phyloP scores from a whole-genome alignment of 1,140 invertebrate species.

The Sycophaga agraensis region DNA sequence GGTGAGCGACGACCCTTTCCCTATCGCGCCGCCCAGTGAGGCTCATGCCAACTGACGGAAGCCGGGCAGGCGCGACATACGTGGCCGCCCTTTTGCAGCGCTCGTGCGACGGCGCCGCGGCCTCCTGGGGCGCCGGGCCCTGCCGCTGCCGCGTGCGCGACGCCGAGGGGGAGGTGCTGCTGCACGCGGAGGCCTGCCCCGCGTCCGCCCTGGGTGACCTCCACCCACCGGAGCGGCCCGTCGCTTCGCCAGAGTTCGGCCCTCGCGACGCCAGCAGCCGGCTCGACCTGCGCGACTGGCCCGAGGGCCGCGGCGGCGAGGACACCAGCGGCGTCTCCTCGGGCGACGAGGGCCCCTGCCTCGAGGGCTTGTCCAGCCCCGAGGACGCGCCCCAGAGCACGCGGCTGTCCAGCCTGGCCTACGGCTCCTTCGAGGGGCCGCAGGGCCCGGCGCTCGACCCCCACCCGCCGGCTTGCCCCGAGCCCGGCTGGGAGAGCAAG shows the following conservation, averaged over 20 bases:
- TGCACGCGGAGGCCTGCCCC: constrained; percentile 9
- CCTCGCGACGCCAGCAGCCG: constrained; percentile 6
- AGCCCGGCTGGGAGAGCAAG: too few species aligned
- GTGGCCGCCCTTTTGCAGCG: constrained; percentile 30
- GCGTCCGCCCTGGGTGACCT: neutral
- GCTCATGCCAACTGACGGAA: neutral
- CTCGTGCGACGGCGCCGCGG: neutral
- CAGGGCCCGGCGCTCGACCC: neutral
- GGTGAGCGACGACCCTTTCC: too few species aligned
- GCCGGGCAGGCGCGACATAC: neutral
- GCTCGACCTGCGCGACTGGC: too few species aligned
- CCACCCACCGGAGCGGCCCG: too few species aligned
- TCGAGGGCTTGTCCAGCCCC: too few species aligned
- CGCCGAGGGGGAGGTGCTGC: constrained; percentile 4
- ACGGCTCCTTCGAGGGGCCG: too few species aligned
- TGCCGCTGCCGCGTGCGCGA: constrained; percentile 1
- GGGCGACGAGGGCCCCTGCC: too few species aligned
- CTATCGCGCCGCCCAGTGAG: too few species aligned
- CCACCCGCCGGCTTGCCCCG: neutral
- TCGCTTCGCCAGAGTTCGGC: neutral
- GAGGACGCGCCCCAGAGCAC: too few species aligned
- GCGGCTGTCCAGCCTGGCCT: too few species aligned
- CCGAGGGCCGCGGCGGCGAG: too few species aligned
- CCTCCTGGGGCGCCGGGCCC: neutral
- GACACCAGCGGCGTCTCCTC: constrained; percentile 19